Evolutionary conservation across 1,140 invertebrate genomes (phyloP).

Genomic region (Pygmarrhopalites habei): DNA sequence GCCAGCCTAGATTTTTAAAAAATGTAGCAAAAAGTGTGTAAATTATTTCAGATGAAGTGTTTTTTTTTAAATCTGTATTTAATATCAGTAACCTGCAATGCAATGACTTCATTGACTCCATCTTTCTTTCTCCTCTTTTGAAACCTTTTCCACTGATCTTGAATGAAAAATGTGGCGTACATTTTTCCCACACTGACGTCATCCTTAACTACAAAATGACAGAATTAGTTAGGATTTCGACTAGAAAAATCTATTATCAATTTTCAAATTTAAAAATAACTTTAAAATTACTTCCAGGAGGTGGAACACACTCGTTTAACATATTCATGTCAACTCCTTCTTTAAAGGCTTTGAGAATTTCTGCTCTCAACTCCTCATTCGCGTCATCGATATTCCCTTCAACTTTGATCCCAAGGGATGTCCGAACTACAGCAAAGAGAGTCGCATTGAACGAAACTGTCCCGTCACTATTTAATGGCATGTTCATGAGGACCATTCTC

Average conservation of each 20-base stretch:
- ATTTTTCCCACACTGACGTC: slow-evolving; percentile 99
- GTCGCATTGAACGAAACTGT: slow-evolving; percentile 99
- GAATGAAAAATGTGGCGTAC: slow-evolving; percentile 99
- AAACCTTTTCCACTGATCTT: slow-evolving; percentile 98
- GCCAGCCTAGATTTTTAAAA: neutral
- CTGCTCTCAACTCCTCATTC: slow-evolving; percentile 86
- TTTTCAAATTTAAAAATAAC: neutral
- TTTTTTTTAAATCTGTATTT: slow-evolving; percentile 6
- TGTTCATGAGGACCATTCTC: slow-evolving; percentile 98
- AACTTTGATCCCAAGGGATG: slow-evolving; percentile 94
- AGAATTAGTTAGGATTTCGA: neutral
- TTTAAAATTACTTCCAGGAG: slow-evolving; percentile 66
- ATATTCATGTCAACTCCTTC: slow-evolving; percentile 82
- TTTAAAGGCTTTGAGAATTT: slow-evolving; percentile 99
- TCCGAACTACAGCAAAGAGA: slow-evolving; percentile 94
- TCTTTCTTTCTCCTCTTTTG: slow-evolving; percentile 97
- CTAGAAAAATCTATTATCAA: neutral
- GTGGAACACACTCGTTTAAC: slow-evolving; percentile 96
- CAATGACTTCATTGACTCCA: slow-evolving; percentile 56
- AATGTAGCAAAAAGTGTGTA: neutral
- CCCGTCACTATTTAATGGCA: slow-evolving; percentile 98
- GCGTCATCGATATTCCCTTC: slow-evolving; percentile 95
- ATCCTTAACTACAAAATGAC: slow-evolving; percentile 70
- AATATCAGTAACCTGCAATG: neutral
- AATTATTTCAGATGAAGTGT: neutral